These are phyloP conservation scores for Coptodon bakossiorum DNA, from an alignment of 2,113 vertebrate genomes.

Conservation along the genomic window DNA sequence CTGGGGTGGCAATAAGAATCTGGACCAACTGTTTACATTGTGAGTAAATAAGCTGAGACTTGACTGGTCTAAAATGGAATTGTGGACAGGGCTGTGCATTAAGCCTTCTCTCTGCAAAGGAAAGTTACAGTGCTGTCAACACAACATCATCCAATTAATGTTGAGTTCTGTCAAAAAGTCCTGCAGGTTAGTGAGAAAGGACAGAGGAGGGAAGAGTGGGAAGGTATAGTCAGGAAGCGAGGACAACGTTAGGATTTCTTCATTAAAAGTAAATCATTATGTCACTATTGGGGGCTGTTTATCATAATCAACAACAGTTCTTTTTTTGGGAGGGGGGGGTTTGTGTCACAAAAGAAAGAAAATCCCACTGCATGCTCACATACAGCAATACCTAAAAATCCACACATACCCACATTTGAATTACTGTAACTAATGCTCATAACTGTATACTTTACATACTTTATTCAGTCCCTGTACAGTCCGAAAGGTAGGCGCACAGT, in stretches of 20 bases:
- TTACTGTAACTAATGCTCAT: neutral
- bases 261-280: neutral
- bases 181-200: neutral
- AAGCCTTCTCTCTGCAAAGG: neutral
- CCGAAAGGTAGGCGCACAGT: neutral
- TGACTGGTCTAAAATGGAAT: conserved; percentile 18
- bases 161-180: conserved; percentile 33
- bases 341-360: neutral
- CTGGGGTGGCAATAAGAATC: neutral
- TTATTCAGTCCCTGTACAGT: neutral
- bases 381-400: neutral
- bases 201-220: neutral
- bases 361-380: neutral
- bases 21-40: conserved; percentile 6
- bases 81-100: conserved; percentile 25
- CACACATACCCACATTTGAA: neutral
- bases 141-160: conserved; percentile 47
- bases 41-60: conserved; percentile 6
- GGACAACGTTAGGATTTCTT: neutral
- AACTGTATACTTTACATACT: neutral
- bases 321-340: neutral
- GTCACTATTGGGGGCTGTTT: neutral
- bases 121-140: conserved; percentile 19
- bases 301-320: neutral
- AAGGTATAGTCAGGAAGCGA: neutral